Evolutionary conservation across 2,113 vertebrate species (phyloP), one percentile per base, ranked within the genome.

Genomic region (Candoia aspera): DNA sequence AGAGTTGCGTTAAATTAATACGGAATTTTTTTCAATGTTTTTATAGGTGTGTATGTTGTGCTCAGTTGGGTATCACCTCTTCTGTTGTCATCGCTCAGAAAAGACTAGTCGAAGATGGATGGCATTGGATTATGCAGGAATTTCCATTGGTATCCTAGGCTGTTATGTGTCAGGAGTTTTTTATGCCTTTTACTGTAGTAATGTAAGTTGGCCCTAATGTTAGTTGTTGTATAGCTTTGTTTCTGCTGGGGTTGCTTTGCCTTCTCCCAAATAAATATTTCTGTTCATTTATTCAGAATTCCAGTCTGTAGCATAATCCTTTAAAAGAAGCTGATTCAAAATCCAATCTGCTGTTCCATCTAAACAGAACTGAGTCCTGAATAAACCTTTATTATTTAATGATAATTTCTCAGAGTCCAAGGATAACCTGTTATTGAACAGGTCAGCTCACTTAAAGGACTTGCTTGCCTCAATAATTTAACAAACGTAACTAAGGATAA

Each of bases 111-210:
- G 98, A 29, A 98, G 99, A 94, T 99, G 99, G 99, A 98, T 99
- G 99, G 98, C 99, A 0, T 95, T 99, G 93, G 99, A 99, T 93
- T 99, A 99, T 0, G 98, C 99, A 0, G 99, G 99, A 0, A 97
- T 99, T 93, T 99, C 99, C 95, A 97, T 99, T 0, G 99, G 99
- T 37, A 99, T 99, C 96, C 96, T 99, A 96, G 99, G 99, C 94
- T 99, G 99, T 94, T 99, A 99, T 0, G 98, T 99, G 24, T 99
- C 99, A 0, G 99, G 98, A 57, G 98, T 99, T 46, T 99, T 99
- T 97, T 99, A 99, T 85, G 99, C 99, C 3, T 99, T 99, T 97
- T 99, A 99, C 92, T 99, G 99, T 95, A 98, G 98, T 90, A 98
- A 98, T 0, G 99, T 99, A 95, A 97, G 98, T 98, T 60, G 29